Conservation (phyloP, 2,113 vertebrate species). For the Alouatta palliata region DNA sequence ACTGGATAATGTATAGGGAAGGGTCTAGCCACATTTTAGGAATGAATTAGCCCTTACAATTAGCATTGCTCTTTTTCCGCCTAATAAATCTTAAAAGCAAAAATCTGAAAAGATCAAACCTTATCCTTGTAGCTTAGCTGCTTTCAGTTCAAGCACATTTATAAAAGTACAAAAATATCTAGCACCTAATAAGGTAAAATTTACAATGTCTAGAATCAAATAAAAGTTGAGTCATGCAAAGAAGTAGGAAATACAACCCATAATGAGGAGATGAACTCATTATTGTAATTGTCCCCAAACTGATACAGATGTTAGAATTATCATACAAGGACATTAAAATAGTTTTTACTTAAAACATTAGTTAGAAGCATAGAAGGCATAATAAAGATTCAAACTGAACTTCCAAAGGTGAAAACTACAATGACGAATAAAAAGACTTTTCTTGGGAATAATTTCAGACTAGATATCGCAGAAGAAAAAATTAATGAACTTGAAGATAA, state of each 20-base stretch:
- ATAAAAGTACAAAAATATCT: neutral
- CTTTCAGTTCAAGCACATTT: neutral
- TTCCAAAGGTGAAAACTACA: neutral
- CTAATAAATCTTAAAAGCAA: conserved; percentile 5
- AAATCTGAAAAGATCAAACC: neutral
- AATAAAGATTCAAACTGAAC: neutral
- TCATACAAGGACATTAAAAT: neutral
- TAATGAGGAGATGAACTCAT: neutral
- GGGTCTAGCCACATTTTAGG: neutral
- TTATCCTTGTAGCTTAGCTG: neutral
- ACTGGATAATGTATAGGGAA: neutral
- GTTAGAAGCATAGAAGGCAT: neutral
- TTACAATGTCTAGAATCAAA: neutral
- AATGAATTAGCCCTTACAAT: neutral
- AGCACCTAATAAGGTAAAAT: neutral
- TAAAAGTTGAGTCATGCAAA: neutral
- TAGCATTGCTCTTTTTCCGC: neutral
- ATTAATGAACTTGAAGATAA: neutral
- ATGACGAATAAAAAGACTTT: neutral
- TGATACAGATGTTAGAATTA: neutral
- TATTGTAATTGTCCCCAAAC: neutral
- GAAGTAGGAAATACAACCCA: neutral
- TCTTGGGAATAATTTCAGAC: neutral
- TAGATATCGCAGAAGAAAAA: conserved; percentile 10
- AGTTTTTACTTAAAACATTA: neutral